phyloP scores from a whole-genome alignment of 2,113 vertebrate genomes.

The Propithecus coquereli region DNA sequence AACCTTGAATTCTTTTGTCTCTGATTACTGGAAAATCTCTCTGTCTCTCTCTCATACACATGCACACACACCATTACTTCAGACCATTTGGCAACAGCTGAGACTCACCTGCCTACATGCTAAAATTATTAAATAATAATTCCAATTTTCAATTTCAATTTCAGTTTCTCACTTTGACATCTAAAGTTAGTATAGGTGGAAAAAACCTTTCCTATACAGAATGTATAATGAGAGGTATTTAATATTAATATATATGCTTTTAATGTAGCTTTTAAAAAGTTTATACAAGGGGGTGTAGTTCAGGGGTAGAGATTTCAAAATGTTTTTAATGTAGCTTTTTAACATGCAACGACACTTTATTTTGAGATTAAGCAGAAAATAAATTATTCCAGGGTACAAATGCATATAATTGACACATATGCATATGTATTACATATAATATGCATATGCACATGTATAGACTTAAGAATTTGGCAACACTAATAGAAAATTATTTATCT shows the following conservation, averaged over 20 bases:
- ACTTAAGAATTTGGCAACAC: background rate
- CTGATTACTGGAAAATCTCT: background rate
- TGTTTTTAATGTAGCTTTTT: background rate
- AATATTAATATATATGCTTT: background rate
- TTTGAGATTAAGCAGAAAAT: background rate
- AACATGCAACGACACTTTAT: background rate
- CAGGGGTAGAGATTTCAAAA: background rate
- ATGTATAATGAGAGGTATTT: background rate
- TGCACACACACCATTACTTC: accelerated
- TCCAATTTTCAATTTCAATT: background rate
- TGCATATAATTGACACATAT: background rate
- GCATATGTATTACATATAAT: background rate
- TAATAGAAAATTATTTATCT: background rate
- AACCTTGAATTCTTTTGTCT: background rate
- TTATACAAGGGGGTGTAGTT: too few species aligned
- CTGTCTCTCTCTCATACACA: background rate
- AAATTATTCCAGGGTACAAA: background rate
- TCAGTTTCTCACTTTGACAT: background rate
- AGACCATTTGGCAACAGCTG: background rate
- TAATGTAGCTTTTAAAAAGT: background rate
- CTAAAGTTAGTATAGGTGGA: background rate
- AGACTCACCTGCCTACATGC: background rate
- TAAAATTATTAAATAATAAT: background rate
- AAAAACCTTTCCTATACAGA: background rate
- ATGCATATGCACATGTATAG: background rate